phyloP scores from a whole-genome alignment of 2,888 invertebrate genomes.

The Eupithecia abbreviata region DNA sequence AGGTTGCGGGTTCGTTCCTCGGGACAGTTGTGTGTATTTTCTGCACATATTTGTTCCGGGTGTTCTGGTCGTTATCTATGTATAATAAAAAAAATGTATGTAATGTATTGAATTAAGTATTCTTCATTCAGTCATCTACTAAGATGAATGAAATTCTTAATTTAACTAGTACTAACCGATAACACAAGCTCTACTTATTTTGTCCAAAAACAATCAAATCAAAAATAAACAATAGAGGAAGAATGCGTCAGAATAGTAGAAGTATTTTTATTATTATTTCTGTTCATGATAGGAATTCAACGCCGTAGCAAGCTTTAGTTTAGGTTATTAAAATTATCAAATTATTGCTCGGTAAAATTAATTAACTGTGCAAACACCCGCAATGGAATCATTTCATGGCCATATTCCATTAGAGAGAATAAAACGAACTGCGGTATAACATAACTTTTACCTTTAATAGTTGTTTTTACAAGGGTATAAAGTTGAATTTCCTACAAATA shows the following conservation, averaged over 20 bases:
- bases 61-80: too few species aligned
- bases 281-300: neutral
- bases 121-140: too few species aligned
- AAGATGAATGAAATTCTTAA: too few species aligned
- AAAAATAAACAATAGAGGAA: neutral
- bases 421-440: conserved; percentile 25
- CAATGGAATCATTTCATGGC: conserved; percentile 35
- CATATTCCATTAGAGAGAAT: conserved; percentile 34
- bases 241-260: neutral
- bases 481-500: conserved; percentile 31
- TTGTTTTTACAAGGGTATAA: conserved; percentile 39
- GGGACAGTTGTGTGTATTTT: too few species aligned
- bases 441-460: conserved; percentile 36
- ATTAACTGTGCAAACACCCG: conserved; percentile 32
- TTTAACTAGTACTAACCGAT: too few species aligned
- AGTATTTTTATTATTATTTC: neutral
- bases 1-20: too few species aligned
- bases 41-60: too few species aligned
- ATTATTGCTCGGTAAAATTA: conserved; percentile 17
- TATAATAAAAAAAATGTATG: too few species aligned
- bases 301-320: neutral
- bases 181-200: neutral
- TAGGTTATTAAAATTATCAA: conserved; percentile 3
- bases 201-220: neutral
- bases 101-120: too few species aligned